Percentiles rank a stretch among this genome's conserved stretches.
Evolutionary conservation across 1,140 invertebrate genomes (phyloP).

Genomic region (Aradophagus sp.): DNA sequence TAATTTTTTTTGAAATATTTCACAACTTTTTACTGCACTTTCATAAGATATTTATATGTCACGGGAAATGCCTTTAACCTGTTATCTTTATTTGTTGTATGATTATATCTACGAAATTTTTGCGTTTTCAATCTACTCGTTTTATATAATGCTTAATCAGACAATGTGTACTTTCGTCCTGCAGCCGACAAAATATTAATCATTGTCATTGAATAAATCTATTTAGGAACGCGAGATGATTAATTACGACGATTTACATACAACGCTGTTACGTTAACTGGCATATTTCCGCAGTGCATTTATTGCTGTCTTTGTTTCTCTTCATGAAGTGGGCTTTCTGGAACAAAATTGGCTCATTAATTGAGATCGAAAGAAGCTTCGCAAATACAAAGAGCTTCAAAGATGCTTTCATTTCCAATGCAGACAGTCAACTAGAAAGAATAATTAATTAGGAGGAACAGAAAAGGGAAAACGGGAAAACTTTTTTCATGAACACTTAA

Average conservation of each 20-base stretch:
- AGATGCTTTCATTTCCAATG: conserved; percentile 53
- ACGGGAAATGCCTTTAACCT: too few species aligned
- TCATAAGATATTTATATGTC: too few species aligned
- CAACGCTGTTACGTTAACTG: too few species aligned
- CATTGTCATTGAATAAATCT: too few species aligned
- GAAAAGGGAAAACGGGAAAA: conserved; percentile 50
- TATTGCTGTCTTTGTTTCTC: conserved; percentile 44
- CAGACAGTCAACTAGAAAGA: conserved; percentile 53
- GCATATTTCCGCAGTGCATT: conserved; percentile 38
- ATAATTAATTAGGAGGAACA: conserved; percentile 55
- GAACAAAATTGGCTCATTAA: conserved; percentile 52
- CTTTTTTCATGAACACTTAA: conserved; percentile 25
- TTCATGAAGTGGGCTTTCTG: conserved; percentile 35
- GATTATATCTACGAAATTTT: too few species aligned
- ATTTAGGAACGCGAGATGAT: not conserved
- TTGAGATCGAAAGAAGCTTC: conserved; percentile 54
- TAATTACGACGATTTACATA: conserved; percentile 4
- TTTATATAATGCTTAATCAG: too few species aligned
- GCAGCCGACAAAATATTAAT: too few species aligned
- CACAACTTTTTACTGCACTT: too few species aligned
- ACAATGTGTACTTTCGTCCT: too few species aligned
- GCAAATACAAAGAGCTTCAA: conserved; percentile 48
- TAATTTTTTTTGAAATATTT: too few species aligned
- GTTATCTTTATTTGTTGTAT: too few species aligned
- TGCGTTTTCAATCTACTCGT: too few species aligned